Base-by-base conservation (phyloP, 2,888 invertebrate species). In the Desoria tigrina region DNA sequence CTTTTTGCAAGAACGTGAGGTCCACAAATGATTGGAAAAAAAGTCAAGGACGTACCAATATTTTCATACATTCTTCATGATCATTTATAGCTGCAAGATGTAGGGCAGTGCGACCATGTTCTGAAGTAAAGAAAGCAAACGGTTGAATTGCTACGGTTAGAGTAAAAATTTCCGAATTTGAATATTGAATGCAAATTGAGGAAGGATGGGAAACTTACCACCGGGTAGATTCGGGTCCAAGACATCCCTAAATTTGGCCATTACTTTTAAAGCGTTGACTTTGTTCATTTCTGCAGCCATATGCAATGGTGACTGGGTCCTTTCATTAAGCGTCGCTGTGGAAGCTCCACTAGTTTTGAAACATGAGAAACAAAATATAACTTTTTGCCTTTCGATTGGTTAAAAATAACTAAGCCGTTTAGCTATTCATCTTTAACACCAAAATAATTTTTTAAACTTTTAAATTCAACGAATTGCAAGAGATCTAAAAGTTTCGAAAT, bases 71-170 rank as follows among this genome's bases (percentile, higher is more conserved):
- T 76, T 89, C 86, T 68, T 89, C 90, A 78, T 89, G 87, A 79
- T 94, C 92, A 76, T 89, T 88, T 63, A 90, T 90, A 7, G 92
- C 92, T 0, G 92, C 91, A 68, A 90, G 84, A 78, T 93, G 93
- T 0, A 94, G 83, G 0, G 92, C 90, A 0, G 90, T 90, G 24
- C 74, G 51, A 23, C 75, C 75, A 66, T 75, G 71, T 53, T 27
- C 89, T 82, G 23, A 21, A 51, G 16, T 24, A 16, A 26, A 51
- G 21, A 51, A n/a, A n/a, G n/a, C n/a, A n/a, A n/a, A n/a, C n/a
- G n/a, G n/a, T n/a, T n/a, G 16, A 39, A 39, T 16, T 39, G 9
- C 9, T 39, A 16, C 16, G n/a, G n/a, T n/a, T n/a, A n/a, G n/a
- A n/a, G 11, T 32, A 11, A 32, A 32, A 4, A 32, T 11, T 32